Evolutionary conservation across 64 coral and sea anemone genomes (phyloP).

Genomic region (Anthopleura sola): DNA sequence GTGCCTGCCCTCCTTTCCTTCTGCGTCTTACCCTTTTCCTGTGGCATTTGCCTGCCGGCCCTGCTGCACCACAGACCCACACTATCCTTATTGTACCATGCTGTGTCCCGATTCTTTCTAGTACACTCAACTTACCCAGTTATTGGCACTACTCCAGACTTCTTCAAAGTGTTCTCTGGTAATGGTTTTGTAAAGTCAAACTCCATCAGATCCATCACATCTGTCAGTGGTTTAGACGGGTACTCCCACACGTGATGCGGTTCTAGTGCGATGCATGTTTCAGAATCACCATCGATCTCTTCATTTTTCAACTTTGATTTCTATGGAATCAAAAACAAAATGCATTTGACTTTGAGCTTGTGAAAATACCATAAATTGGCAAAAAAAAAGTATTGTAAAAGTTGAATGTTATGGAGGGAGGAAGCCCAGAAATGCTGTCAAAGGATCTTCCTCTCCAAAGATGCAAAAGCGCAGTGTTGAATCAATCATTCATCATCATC

Average conservation of each 20-base stretch:
- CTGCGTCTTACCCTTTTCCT: too few relatives aligned
- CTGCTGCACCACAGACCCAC: too few relatives aligned
- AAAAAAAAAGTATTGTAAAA: too few relatives aligned
- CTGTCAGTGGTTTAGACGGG: constrained; percentile 71
- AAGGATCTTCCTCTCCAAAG: too few relatives aligned
- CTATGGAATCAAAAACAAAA: constrained; percentile 29
- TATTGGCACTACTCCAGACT: constrained; percentile 26
- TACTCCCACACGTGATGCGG: constrained; percentile 97
- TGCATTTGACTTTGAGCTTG: background rate
- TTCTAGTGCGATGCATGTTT: constrained; percentile 66
- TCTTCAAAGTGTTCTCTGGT: constrained; percentile 10
- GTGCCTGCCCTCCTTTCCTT: background rate
- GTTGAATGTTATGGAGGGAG: too few relatives aligned
- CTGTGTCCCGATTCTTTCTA: too few relatives aligned
- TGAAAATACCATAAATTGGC: too few relatives aligned
- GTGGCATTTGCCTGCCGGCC: too few relatives aligned
- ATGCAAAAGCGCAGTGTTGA: too few relatives aligned
- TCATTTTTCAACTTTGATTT: constrained; percentile 35
- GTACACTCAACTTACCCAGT: constrained; percentile 48
- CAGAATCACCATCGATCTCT: constrained; percentile 39
- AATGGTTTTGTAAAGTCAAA: constrained; percentile 72
- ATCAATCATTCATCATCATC: too few relatives aligned
- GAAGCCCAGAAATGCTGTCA: too few relatives aligned
- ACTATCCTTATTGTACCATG: too few relatives aligned
- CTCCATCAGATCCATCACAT: constrained; percentile 49